These are phyloP conservation scores for Sander lucioperca DNA, from an alignment of 2,113 vertebrate genomes.

Conservation along the genomic window DNA sequence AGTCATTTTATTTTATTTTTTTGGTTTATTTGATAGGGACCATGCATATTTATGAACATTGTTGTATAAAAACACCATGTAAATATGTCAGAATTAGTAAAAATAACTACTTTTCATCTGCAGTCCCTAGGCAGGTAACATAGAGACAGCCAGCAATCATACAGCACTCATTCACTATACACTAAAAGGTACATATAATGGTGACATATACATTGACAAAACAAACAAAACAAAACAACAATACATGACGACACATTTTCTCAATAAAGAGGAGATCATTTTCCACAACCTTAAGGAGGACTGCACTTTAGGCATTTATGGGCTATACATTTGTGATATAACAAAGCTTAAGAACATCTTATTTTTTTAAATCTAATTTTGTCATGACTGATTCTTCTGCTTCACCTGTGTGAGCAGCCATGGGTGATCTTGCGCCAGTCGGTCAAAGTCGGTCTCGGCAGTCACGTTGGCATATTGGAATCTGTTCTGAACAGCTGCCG, in stretches of 20 bases:
- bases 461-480: constrained; percentile 94
- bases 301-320: constrained; percentile 10
- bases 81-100: no score
- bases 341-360: constrained; percentile 1
- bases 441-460: constrained; percentile 90
- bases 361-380: no score
- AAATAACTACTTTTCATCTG: no score
- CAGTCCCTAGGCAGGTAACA: no score
- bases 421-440: constrained; percentile 89
- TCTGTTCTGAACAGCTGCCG: constrained; percentile 93
- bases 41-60: no score
- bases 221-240: no score
- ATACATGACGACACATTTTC: constrained; percentile 26
- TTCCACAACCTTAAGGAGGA: constrained; percentile 9
- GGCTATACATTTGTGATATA: constrained; percentile 1
- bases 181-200: no score
- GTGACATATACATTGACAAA: no score
- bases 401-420: constrained; percentile 96
- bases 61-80: no score
- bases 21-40: no score
- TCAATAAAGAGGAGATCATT: constrained; percentile 46
- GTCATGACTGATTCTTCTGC: background rate
- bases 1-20: constrained; percentile 6
- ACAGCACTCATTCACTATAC: no score
- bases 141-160: no score